Conservation (phyloP, 2,797 vertebrate species). For the Scomberomorus guttatus region DNA sequence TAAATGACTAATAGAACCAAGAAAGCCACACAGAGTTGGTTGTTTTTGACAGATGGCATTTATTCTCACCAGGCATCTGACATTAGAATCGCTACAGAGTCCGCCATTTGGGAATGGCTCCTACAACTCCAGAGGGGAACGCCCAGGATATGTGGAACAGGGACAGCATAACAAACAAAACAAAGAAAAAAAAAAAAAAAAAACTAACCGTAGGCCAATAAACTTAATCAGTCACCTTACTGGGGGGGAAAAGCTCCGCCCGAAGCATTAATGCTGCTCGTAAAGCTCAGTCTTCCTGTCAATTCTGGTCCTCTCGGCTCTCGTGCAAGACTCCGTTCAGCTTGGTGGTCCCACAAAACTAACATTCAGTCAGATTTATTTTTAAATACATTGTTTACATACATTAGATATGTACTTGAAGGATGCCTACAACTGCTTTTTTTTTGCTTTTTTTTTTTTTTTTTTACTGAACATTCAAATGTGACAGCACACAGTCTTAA, state of each 20-base stretch:
- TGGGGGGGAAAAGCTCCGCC: constrained; percentile 20
- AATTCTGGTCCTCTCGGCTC: constrained; percentile 51
- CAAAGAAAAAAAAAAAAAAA: not conserved
- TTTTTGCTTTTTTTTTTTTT: not conserved
- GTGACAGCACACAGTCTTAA: constrained; percentile 51
- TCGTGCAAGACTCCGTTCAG: constrained; percentile 36
- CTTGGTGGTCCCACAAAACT: constrained; percentile 65
- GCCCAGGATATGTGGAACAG: constrained; percentile 64
- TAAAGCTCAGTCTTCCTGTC: constrained; percentile 29
- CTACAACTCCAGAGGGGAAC: constrained; percentile 66
- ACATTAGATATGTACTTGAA: constrained; percentile 61
- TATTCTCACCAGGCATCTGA: constrained; percentile 87
- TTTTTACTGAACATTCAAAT: constrained; percentile 70
- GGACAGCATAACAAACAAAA: constrained; percentile 64
- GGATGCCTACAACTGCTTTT: constrained; percentile 48
- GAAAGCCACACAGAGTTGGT: constrained; percentile 17
- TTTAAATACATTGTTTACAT: constrained; percentile 61
- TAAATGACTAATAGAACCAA: not conserved
- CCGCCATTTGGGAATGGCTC: constrained; percentile 56
- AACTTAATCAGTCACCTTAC: constrained; percentile 45
- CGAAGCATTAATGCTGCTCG: constrained; percentile 25
- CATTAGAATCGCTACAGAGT: constrained; percentile 85
- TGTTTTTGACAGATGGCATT: constrained; percentile 87
- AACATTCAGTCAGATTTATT: constrained; percentile 69
- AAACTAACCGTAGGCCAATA: constrained; percentile 48